These are phyloP conservation scores for Caranx ignobilis DNA, from an alignment of 2,113 vertebrate genomes.

Conservation along the genomic window DNA sequence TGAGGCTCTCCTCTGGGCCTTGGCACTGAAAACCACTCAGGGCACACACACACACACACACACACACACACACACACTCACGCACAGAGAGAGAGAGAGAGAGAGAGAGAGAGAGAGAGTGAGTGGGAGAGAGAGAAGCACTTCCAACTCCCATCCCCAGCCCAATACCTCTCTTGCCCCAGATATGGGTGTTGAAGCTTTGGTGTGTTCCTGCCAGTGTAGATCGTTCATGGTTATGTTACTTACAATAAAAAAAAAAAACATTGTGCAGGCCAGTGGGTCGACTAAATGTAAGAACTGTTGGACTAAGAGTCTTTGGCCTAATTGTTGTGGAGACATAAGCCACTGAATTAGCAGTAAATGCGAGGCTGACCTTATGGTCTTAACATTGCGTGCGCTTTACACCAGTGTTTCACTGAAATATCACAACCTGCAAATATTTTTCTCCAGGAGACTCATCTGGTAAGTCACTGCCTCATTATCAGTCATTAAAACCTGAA, in stretches of 20 bases:
- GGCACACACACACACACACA: constrained; percentile 27
- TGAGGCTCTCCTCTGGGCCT: constrained; percentile 50
- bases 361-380: neutral
- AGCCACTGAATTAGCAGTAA: constrained; percentile 4
- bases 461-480: constrained; percentile 13
- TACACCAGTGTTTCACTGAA: neutral
- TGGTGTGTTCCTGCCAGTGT: constrained; percentile 9
- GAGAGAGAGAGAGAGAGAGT: neutral
- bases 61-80: constrained; percentile 16
- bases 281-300: neutral
- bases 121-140: neutral
- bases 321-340: constrained; percentile 25
- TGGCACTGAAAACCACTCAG: constrained; percentile 45
- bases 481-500: constrained; percentile 19
- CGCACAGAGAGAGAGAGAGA: neutral
- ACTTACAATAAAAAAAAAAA: neutral
- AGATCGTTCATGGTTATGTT: neutral
- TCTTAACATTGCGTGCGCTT: constrained; percentile 10
- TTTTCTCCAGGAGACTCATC: constrained; percentile 5
- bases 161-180: constrained; percentile 17
- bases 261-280: neutral
- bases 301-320: neutral
- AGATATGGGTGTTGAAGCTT: constrained; percentile 31
- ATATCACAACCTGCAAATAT: neutral
- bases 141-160: constrained; percentile 23